Percentiles rank a stretch among this genome's conserved stretches.
Evolutionary conservation across 2,888 invertebrate species (phyloP).

Genomic region (Hypselothyrea guttata): DNA sequence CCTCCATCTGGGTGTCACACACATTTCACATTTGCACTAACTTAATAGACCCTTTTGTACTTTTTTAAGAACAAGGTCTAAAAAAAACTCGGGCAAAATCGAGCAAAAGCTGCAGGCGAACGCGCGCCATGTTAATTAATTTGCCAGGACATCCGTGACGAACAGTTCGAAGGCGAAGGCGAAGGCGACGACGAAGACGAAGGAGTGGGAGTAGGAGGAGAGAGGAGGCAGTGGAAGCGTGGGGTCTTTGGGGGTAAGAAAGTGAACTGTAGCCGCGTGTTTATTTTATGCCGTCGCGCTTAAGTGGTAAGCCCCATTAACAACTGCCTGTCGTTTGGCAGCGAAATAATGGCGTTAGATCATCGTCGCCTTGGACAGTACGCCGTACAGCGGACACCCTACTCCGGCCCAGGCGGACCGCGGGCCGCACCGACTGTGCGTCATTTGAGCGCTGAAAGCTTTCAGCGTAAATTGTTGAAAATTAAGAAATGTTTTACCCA

Average conservation of each 20-base stretch:
- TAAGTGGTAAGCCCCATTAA: slow-evolving; percentile 79
- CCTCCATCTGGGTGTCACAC: too few species aligned
- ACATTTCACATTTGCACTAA: too few species aligned
- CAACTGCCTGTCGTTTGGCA: slow-evolving; percentile 76
- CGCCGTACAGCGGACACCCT: slow-evolving; percentile 14
- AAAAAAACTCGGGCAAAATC: slow-evolving; percentile 10
- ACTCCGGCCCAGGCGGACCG: slow-evolving; percentile 23
- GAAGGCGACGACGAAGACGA: background rate
- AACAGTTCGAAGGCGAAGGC: slow-evolving; percentile 4
- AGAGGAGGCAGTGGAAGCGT: slow-evolving; percentile 4
- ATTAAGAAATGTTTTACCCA: slow-evolving; percentile 75
- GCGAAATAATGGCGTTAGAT: slow-evolving; percentile 76
- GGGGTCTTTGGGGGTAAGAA: too few species aligned
- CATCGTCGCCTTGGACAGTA: slow-evolving; percentile 65
- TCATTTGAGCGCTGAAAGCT: slow-evolving; percentile 77
- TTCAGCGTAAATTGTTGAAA: slow-evolving; percentile 76
- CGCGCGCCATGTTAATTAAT: slow-evolving; percentile 75
- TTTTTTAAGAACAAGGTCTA: background rate
- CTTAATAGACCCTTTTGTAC: too few species aligned
- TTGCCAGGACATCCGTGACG: slow-evolving; percentile 74
- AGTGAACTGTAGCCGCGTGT: slow-evolving; percentile 53
- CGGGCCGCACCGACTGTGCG: slow-evolving; percentile 37
- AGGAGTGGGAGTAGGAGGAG: slow-evolving; percentile 1
- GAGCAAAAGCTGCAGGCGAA: slow-evolving; percentile 44
- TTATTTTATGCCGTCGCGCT: slow-evolving; percentile 76